phyloP scores from a whole-genome alignment of 2,113 vertebrate species.

The Ammodytes dubius region DNA sequence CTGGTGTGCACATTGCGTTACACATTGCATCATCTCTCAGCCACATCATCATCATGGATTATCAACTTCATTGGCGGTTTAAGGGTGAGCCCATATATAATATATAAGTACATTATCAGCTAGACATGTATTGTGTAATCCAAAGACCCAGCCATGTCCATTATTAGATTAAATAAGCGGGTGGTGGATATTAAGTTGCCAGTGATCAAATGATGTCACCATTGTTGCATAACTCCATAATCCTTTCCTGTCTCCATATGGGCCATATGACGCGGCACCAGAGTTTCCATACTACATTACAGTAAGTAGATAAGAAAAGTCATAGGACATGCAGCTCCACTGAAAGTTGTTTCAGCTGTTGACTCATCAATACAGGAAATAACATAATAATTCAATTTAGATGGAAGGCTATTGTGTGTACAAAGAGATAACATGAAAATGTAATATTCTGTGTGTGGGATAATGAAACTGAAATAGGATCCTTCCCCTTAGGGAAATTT shows the following conservation, averaged over 20 bases:
- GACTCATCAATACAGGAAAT: slow-evolving; percentile 47
- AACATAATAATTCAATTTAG: slow-evolving; percentile 57
- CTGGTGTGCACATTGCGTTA: background rate
- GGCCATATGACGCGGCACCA: slow-evolving; percentile 27
- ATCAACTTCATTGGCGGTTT: slow-evolving; percentile 1
- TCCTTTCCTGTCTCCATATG: slow-evolving; percentile 42
- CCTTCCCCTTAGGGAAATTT: slow-evolving; percentile 72
- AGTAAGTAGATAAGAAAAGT: background rate
- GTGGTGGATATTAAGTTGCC: slow-evolving; percentile 43
- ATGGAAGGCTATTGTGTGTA: slow-evolving; percentile 39
- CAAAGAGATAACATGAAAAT: slow-evolving; percentile 57
- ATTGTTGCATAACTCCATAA: slow-evolving; percentile 74
- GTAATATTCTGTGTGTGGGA: slow-evolving; percentile 47
- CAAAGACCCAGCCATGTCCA: slow-evolving; percentile 47
- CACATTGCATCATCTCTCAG: slow-evolving; percentile 4
- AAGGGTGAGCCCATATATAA: background rate
- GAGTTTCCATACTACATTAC: slow-evolving; percentile 48
- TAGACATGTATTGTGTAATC: slow-evolving; percentile 55
- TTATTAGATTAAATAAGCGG: slow-evolving; percentile 60
- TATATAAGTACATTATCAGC: background rate
- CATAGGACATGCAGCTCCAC: slow-evolving; percentile 17
- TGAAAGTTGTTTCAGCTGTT: slow-evolving; percentile 34
- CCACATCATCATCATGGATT: slow-evolving; percentile 29
- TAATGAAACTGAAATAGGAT: slow-evolving; percentile 68
- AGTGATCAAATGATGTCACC: slow-evolving; percentile 56